Evolutionary conservation across 2,797 vertebrate genomes (phyloP).

Genomic region (Holocentrus rufus): DNA sequence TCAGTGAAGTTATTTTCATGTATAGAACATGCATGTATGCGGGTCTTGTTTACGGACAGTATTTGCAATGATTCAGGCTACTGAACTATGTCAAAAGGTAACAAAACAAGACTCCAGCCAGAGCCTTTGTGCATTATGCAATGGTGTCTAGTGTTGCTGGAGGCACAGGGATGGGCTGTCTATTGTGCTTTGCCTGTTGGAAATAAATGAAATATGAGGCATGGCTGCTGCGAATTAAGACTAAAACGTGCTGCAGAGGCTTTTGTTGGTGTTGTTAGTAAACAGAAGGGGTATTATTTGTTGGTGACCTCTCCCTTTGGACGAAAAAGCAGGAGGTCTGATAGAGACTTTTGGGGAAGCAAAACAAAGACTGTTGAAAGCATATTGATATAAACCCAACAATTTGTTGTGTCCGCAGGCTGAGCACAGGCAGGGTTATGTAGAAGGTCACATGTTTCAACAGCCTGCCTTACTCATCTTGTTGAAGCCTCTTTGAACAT

Average conservation of each 20-base stretch:
- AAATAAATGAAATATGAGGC: slow-evolving; percentile 52
- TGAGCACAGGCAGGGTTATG: too few species aligned
- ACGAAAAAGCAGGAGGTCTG: too few species aligned
- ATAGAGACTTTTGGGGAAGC: too few species aligned
- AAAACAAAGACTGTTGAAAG: too few species aligned
- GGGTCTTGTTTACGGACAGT: slow-evolving; percentile 14
- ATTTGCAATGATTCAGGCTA: slow-evolving; percentile 2
- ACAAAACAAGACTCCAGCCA: slow-evolving; percentile 47
- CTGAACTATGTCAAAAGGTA: slow-evolving; percentile 54
- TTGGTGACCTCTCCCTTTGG: not conserved
- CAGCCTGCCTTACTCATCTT: too few species aligned
- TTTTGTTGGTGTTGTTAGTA: slow-evolving; percentile 7
- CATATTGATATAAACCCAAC: too few species aligned
- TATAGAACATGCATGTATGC: not conserved
- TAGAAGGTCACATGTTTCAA: slow-evolving; percentile 32
- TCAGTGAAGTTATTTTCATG: not conserved
- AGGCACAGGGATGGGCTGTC: slow-evolving; percentile 23
- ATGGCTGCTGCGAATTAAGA: slow-evolving; percentile 37
- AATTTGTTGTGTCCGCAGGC: too few species aligned
- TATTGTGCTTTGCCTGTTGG: slow-evolving; percentile 14
- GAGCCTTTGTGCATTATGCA: slow-evolving; percentile 50
- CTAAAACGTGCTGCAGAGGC: not conserved
- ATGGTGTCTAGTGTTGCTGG: slow-evolving; percentile 38
- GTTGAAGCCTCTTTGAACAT: not conserved
- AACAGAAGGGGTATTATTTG: not conserved